phyloP scores from a whole-genome alignment of 2,797 vertebrate genomes.

The Leucoraja ocellata region DNA sequence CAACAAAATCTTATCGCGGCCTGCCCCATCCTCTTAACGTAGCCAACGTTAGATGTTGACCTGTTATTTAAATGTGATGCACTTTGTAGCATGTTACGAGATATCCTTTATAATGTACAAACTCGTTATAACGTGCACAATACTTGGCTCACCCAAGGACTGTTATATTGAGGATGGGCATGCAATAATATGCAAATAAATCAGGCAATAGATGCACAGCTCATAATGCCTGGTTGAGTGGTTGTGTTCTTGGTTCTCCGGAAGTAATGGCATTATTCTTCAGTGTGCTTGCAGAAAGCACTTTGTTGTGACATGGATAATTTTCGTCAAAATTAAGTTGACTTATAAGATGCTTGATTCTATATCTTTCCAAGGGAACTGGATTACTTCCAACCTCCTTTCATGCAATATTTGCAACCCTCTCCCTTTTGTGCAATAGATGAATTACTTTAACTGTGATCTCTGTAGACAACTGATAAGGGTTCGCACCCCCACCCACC shows the following conservation, averaged over 20 bases:
- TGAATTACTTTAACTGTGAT: conserved; percentile 8
- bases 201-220: background rate
- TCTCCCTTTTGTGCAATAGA: background rate
- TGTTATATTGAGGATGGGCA: conserved; percentile 1
- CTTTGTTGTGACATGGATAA: conserved; percentile 37
- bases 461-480: background rate
- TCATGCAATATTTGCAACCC: conserved; percentile 7
- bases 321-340: conserved; percentile 38
- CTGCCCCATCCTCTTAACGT: conserved; percentile 39
- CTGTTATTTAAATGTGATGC: background rate
- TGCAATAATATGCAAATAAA: background rate
- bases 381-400: conserved; percentile 10
- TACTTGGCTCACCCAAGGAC: background rate
- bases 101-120: background rate
- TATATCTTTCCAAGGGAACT: conserved; percentile 70
- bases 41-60: background rate
- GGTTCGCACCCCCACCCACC: background rate
- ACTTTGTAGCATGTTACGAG: background rate
- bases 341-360: conserved; percentile 63
- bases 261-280: conserved; percentile 25
- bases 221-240: background rate
- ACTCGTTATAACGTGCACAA: background rate
- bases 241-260: conserved; percentile 34
- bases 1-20: background rate
- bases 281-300: conserved; percentile 22